Percentiles rank a stretch among this genome's conserved stretches.
Evolutionary conservation across 2,797 vertebrate genomes (phyloP).

Genomic region (Neosalanx taihuensis): DNA sequence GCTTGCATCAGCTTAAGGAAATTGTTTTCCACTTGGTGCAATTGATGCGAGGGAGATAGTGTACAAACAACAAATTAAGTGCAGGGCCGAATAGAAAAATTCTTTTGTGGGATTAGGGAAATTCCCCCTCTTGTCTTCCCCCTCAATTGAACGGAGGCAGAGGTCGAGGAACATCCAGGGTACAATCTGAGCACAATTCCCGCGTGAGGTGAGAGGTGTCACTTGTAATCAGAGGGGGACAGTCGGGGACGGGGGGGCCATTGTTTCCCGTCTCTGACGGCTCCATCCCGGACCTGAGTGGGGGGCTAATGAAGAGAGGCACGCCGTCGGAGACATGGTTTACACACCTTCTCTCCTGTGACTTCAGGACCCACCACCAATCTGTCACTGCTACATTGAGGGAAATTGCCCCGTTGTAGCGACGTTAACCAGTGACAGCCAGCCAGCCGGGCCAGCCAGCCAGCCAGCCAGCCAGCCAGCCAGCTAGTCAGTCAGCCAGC

Average conservation of each 20-base stretch:
- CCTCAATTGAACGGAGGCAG: slow-evolving; percentile 59
- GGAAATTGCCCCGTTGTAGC: slow-evolving; percentile 93
- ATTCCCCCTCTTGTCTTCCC: slow-evolving; percentile 61
- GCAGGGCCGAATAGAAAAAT: slow-evolving; percentile 61
- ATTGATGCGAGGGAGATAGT: slow-evolving; percentile 55
- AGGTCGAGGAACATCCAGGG: slow-evolving; percentile 52
- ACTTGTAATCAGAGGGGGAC: slow-evolving; percentile 75
- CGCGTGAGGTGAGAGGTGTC: slow-evolving; percentile 76
- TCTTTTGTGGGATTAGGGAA: slow-evolving; percentile 75
- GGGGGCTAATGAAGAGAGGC: slow-evolving; percentile 97
- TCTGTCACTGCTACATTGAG: slow-evolving; percentile 94
- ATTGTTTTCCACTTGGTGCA: slow-evolving; percentile 63
- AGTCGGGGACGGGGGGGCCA: slow-evolving; percentile 66
- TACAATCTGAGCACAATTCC: slow-evolving; percentile 75
- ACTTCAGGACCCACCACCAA: slow-evolving; percentile 90
- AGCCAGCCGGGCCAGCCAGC: slow-evolving; percentile 71
- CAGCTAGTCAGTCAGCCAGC: slow-evolving; percentile 73
- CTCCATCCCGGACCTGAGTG: slow-evolving; percentile 82
- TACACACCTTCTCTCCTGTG: slow-evolving; percentile 90
- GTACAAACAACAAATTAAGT: slow-evolving; percentile 65
- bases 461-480: slow-evolving; percentile 63
- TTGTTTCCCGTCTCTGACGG: slow-evolving; percentile 70
- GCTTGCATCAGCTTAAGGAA: slow-evolving; percentile 60
- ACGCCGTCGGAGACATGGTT: slow-evolving; percentile 85
- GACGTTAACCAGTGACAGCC: slow-evolving; percentile 87